phyloP scores from a whole-genome alignment of 2,888 invertebrate species.

The Rhagium mordax region DNA sequence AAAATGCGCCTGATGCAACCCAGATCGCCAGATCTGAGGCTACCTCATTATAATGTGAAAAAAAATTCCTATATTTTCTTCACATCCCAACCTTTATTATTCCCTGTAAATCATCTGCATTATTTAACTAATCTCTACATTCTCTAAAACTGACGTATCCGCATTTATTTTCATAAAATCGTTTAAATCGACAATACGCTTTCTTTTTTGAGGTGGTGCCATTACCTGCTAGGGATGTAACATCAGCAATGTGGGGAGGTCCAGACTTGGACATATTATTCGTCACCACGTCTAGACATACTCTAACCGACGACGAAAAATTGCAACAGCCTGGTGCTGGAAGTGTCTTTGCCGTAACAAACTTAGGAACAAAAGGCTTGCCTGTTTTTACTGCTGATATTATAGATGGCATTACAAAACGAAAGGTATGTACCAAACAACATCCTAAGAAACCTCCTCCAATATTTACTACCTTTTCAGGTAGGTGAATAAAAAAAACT shows the following conservation, averaged over 20 bases:
- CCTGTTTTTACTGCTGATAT: conserved; percentile 62
- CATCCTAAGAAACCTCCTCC: not conserved
- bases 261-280: conserved; percentile 74
- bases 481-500: too few species aligned
- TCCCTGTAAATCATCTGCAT: too few species aligned
- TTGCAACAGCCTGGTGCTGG: conserved; percentile 70
- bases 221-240: conserved; percentile 74
- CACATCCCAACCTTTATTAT: too few species aligned
- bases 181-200: too few species aligned
- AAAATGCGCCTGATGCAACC: too few species aligned
- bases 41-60: too few species aligned
- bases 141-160: too few species aligned
- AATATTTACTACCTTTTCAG: not conserved
- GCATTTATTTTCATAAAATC: too few species aligned
- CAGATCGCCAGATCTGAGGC: too few species aligned
- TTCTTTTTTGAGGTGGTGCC: conserved; percentile 48
- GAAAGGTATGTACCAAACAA: conserved; percentile 31
- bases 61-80: too few species aligned
- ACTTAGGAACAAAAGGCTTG: conserved; percentile 62
- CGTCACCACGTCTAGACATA: conserved; percentile 73
- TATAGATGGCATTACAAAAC: conserved; percentile 49
- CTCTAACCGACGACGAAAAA: conserved; percentile 57
- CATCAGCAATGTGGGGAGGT: conserved; percentile 79
- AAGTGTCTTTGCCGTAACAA: conserved; percentile 66
- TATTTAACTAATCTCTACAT: too few species aligned